These are phyloP conservation scores for Thymelicus lineola DNA, from an alignment of 2,888 invertebrate species.

Conservation along the genomic window DNA sequence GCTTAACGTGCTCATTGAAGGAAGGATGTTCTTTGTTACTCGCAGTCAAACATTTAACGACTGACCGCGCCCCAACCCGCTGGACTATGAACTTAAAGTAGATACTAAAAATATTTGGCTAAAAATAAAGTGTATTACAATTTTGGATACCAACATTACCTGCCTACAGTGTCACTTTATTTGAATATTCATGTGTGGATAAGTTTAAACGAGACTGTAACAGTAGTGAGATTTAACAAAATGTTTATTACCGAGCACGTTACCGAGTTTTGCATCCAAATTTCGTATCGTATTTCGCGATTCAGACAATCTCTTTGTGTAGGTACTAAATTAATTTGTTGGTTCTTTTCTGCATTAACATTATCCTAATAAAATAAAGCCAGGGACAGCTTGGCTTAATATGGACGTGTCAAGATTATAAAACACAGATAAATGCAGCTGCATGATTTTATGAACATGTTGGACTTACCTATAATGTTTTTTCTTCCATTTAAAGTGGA, in stretches of 20 bases:
- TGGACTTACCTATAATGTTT: not conserved
- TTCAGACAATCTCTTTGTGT: constrained; percentile 44
- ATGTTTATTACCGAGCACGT: constrained; percentile 32
- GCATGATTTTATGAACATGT: too few species aligned
- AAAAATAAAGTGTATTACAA: not conserved
- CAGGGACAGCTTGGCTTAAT: constrained; percentile 28
- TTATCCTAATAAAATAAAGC: constrained; percentile 32
- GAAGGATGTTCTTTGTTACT: too few species aligned
- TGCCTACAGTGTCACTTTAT: constrained; percentile 41
- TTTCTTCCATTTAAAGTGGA: not conserved
- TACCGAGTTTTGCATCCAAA: constrained; percentile 35
- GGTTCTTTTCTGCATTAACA: constrained; percentile 42
- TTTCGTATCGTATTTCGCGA: constrained; percentile 35
- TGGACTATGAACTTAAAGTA: not conserved
- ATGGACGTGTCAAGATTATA: constrained; percentile 19
- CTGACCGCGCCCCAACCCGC: too few species aligned
- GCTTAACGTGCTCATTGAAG: too few species aligned
- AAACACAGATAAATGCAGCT: not conserved
- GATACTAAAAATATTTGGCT: not conserved
- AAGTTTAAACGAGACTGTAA: constrained; percentile 29
- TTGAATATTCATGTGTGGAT: constrained; percentile 34
- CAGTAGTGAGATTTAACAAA: constrained; percentile 31
- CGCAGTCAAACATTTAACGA: too few species aligned
- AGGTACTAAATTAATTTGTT: constrained; percentile 47
- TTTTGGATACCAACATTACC: too few species aligned